Percentiles rank a stretch among this genome's conserved stretches.
Conservation (phyloP, 2,113 vertebrate species). For the Antechinus flavipes region DNA sequence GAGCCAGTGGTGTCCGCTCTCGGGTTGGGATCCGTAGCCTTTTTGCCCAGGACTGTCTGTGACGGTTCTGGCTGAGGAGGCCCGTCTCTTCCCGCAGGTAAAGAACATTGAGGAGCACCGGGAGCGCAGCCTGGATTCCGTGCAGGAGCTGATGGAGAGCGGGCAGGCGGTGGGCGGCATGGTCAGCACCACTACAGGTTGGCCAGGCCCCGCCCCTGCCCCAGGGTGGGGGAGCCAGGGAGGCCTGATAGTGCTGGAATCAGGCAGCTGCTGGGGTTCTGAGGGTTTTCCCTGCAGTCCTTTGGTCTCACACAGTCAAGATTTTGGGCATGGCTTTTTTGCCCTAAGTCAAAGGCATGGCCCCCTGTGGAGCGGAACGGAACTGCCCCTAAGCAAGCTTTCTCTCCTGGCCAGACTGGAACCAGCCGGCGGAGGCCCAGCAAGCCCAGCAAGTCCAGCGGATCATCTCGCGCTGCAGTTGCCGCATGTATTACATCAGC, state of each 20-base stretch:
- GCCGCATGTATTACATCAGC: constrained; percentile 99
- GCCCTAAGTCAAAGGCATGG: not conserved
- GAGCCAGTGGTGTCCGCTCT: not conserved
- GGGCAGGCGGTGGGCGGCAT: constrained; percentile 98
- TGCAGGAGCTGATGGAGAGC: constrained; percentile 98
- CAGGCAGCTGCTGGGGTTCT: constrained; percentile 25
- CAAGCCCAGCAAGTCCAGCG: constrained; percentile 97
- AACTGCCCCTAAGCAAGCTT: fast-evolving
- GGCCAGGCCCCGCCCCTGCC: constrained; percentile 79
- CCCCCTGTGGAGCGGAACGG: not conserved
- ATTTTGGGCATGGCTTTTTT: not conserved
- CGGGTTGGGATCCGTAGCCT: not conserved
- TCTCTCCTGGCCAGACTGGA: constrained; percentile 90
- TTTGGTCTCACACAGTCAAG: not conserved
- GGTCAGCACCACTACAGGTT: constrained; percentile 97
- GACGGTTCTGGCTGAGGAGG: constrained; percentile 8
- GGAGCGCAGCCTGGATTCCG: constrained; percentile 94
- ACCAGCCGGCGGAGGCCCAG: constrained; percentile 94
- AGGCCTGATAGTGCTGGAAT: not conserved
- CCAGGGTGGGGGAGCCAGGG: not conserved
- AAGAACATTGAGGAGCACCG: constrained; percentile 99
- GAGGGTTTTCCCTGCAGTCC: constrained; percentile 46
- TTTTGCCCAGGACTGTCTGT: constrained; percentile 24
- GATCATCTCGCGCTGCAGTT: constrained; percentile 98
- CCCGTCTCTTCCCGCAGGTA: constrained; percentile 86